Conservation (phyloP, 2,888 invertebrate species). For the Automeris io region DNA sequence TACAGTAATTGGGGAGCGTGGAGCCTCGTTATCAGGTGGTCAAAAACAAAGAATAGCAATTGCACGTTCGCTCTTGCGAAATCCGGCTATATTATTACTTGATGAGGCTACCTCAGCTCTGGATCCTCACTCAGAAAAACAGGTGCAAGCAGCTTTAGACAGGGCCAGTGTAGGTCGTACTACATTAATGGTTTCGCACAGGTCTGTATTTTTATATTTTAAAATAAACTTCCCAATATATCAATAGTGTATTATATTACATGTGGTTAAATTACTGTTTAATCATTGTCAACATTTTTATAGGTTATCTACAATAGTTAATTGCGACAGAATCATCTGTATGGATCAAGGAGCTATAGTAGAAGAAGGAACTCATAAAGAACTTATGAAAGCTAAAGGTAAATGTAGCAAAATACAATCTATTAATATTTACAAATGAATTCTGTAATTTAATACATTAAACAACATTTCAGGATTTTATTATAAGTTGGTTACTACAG, state of each 20-base stretch:
- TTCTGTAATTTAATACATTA: neutral
- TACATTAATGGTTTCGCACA: constrained; percentile 84
- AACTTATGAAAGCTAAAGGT: constrained; percentile 81
- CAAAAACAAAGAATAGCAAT: constrained; percentile 92
- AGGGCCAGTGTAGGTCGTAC: constrained; percentile 83
- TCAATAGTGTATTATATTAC: too few relatives aligned
- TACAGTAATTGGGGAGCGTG: constrained; percentile 87
- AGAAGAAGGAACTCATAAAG: constrained; percentile 85
- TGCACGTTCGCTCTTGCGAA: constrained; percentile 85
- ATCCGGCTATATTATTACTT: constrained; percentile 84
- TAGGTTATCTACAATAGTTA: constrained; percentile 83
- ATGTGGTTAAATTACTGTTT: neutral
- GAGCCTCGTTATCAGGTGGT: constrained; percentile 88
- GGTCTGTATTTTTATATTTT: constrained; percentile 30
- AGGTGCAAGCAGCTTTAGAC: constrained; percentile 87
- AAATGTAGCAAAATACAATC: constrained; percentile 20
- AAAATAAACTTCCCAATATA: too few relatives aligned
- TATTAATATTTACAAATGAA: neutral
- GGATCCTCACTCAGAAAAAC: constrained; percentile 87
- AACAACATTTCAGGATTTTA: constrained; percentile 37
- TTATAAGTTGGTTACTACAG: constrained; percentile 81
- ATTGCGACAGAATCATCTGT: constrained; percentile 83
- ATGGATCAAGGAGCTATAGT: constrained; percentile 84
- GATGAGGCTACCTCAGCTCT: constrained; percentile 92
- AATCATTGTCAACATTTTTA: constrained; percentile 3